A percentile compares a stretch with the other conserved stretches of the same genome.
Evolutionary conservation across 1,140 invertebrate species (phyloP).

Genomic region (Nasonia longicornis): DNA sequence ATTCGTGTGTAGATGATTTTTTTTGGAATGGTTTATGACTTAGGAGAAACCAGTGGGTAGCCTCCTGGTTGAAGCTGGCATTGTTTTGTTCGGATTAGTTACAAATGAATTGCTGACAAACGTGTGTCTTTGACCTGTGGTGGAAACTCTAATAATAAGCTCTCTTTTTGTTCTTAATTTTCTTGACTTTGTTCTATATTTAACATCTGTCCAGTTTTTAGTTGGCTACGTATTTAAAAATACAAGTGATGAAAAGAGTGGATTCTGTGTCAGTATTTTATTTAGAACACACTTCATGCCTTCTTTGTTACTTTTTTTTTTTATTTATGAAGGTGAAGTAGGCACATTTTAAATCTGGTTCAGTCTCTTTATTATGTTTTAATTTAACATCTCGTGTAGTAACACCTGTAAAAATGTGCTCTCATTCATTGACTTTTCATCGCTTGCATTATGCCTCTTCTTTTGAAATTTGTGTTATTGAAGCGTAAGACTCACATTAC

Average conservation of each 20-base stretch:
- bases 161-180: conserved; percentile 1
- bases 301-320: not conserved
- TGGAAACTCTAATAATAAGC: not conserved
- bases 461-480: conserved; percentile 27
- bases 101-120: not conserved
- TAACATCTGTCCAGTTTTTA: not conserved
- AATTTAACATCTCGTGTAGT: conserved; percentile 13
- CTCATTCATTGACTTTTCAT: conserved; percentile 21
- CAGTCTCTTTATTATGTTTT: not conserved
- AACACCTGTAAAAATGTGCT: not conserved
- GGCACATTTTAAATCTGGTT: not conserved
- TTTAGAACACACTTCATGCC: not conserved
- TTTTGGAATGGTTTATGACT: not conserved
- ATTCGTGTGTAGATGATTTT: not conserved
- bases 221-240: not conserved
- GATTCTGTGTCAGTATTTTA: not conserved
- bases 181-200: conserved; percentile 4
- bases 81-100: not conserved
- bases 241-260: not conserved
- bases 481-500: conserved; percentile 24
- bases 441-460: not conserved
- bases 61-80: not conserved
- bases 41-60: not conserved
- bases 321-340: not conserved
- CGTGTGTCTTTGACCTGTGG: not conserved